Base-by-base conservation (phyloP, 2,888 invertebrate genomes). In the Carcina quercana region DNA sequence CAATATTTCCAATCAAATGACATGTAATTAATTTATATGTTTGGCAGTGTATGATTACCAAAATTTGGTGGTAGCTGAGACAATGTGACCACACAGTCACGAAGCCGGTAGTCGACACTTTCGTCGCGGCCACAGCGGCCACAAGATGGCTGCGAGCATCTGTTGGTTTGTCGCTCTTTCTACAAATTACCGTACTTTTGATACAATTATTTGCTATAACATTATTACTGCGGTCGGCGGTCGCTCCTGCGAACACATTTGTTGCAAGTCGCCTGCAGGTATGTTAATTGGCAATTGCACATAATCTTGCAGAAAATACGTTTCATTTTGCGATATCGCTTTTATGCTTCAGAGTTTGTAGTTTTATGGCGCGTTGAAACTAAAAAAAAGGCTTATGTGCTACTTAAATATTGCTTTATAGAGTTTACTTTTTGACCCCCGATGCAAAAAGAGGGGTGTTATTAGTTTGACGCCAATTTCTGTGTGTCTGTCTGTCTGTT, bases 131-230 rank as follows among this genome's bases (percentile, higher is more conserved):
- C 74, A 59, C 74, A 79, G 53, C n/a, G 42, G 59, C 73, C 74
- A 59, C 74, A 79, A 70, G 65, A 76, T 76, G 70, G 80, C 80
- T 72, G 70, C 69, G 58, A 78, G 82, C 82, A 82, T 78, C 76
- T 83, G 82, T 78, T 79, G 70, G 62, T 64, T 78, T 78, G 78
- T 72, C 80, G 79, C 78, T 75, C 65, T 74, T 79, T 66, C 62
- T 57, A 58, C 60, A 70, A 75, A 74, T 72, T 71, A 72, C 70
- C 52, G 63, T 71, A 65, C 56, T 71, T 64, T 66, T 63, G 63
- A 62, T 68, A 66, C 65, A 76, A 74, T 82, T 75, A 74, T 69
- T 63, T 63, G 55, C 53, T 60, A 52, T 64, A 59, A 62, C 61
- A 63, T 65, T 72, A 70, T 67, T 65, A 57, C 58, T 80, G 80